Evolutionary conservation across 2,797 vertebrate genomes (phyloP), one percentile per base, ranked within the genome.

Genomic region (Podargus strigoides): DNA sequence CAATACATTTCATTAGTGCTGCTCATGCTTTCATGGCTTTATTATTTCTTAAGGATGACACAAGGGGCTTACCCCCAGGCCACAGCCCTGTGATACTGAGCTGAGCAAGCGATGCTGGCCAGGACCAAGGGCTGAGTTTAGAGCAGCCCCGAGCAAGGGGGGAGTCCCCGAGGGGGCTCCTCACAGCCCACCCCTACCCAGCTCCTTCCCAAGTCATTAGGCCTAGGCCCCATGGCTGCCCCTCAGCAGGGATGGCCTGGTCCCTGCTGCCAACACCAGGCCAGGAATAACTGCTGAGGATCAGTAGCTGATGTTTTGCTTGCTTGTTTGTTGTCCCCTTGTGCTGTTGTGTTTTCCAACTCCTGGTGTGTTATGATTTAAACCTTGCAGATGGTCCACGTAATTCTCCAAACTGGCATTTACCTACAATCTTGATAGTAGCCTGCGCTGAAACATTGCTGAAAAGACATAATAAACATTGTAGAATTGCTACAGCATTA

Each of bases 11-110:
- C 8, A 36, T 46, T 52, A 78, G 7, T 28, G 6, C 27, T 66
- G 18, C 4, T 73, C 4, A 36, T 72, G 59, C 15, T 85, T 82
- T 69, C n/a, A 26, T 44, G 4, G 28, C 4, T 79, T 49, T 14
- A 18, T 46, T 41, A 36, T 69, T 79, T 79, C 21, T 44, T 75
- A 42, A 14, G 5, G 16, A 39, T 58, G 34, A 37, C 12, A 28
- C 2, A 6, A 64, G 28, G 6, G 0, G 0, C 21, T 78, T 34
- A 19, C 4, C 3, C 7, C 11, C 36, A 85, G 66, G n/a, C 12
- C 30, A 10, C 23, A 85, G 13, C 30, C 23, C 7, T 19, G 2
- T 58, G 10, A 26, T 7, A 23, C 7, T 7, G 7, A 59, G 9
- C 6, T 6, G 10, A 34, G 5, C 22, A 56, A 47, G 24, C 3